Evolutionary conservation across 2,113 vertebrate genomes (phyloP).

Genomic region (Chaetura pelagica): DNA sequence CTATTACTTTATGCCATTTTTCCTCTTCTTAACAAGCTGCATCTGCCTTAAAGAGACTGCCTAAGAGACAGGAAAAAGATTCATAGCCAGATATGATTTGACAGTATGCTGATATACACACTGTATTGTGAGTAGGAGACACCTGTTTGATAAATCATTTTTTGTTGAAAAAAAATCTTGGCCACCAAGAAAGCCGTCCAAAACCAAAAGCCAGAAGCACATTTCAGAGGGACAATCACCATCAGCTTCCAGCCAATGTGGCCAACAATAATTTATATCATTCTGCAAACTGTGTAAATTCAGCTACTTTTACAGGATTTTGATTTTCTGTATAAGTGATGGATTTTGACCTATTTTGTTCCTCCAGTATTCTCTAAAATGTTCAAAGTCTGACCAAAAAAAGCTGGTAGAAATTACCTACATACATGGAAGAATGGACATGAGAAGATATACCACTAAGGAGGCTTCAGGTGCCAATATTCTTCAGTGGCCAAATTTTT

Average conservation of each 20-base stretch:
- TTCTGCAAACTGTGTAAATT: not conserved
- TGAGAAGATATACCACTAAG: not conserved
- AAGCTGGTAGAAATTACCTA: not conserved
- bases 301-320: not conserved
- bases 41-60: not conserved
- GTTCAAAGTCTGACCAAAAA: not conserved
- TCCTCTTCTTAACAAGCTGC: not conserved
- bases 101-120: not conserved
- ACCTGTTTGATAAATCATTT: not conserved
- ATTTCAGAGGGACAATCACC: constrained; percentile 3
- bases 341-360: not conserved
- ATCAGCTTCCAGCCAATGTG: not conserved
- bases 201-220: not conserved
- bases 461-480: not conserved
- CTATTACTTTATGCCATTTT: not conserved
- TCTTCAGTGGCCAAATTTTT: constrained; percentile 17
- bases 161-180: not conserved
- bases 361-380: not conserved
- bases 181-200: not conserved
- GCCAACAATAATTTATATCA: not conserved
- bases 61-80: too few species aligned
- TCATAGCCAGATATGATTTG: not conserved
- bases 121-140: not conserved
- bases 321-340: not conserved
- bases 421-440: not conserved